These are phyloP conservation scores for Pollenia griseotomentosa DNA, from an alignment of 2,888 invertebrate genomes.

Conservation along the genomic window DNA sequence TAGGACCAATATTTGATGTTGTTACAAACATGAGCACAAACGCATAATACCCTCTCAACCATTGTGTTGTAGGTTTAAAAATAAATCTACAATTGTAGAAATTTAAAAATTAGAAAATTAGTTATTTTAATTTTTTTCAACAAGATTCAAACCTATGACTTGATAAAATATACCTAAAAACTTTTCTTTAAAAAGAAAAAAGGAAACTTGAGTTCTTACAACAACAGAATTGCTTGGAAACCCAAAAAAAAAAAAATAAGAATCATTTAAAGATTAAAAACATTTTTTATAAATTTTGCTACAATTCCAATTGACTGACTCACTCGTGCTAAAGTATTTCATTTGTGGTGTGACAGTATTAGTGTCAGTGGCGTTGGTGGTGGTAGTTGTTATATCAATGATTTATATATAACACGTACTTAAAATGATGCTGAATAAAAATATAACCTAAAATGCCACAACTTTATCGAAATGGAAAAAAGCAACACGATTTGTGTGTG, in stretches of 20 bases:
- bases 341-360: background rate
- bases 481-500: constrained; percentile 33
- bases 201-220: background rate
- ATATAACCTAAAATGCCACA: constrained; percentile 74
- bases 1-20: no score
- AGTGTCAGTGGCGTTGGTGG: constrained; percentile 8
- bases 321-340: constrained; percentile 38
- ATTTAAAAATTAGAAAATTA: no score
- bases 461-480: constrained; percentile 1
- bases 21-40: no score
- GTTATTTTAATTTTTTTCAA: no score
- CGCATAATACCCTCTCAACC: no score
- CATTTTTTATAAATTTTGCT: constrained; percentile 28
- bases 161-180: background rate
- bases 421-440: constrained; percentile 74
- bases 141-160: background rate
- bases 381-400: constrained; percentile 42
- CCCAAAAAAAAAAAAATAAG: background rate
- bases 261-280: constrained; percentile 50
- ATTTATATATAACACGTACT: constrained; percentile 30
- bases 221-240: background rate
- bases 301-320: constrained; percentile 56
- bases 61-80: no score
- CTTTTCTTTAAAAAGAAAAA: background rate
- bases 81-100: no score